Percentiles rank a stretch among this genome's conserved stretches.
Conservation (phyloP, 2,797 vertebrate species). For the Falco naumanni region DNA sequence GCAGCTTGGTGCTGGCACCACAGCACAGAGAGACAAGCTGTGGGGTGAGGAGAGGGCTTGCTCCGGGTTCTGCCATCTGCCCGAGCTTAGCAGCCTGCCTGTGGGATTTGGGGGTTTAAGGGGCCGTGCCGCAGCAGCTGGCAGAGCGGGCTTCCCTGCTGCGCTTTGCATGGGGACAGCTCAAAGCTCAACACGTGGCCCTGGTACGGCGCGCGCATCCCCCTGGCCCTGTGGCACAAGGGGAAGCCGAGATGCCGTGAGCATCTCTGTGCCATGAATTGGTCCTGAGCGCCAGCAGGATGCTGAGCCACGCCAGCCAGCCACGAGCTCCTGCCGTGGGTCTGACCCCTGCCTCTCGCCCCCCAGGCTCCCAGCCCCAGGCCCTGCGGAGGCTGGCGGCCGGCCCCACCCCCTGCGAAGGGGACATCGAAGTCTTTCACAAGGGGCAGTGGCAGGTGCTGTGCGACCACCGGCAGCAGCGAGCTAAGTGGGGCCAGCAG, state of each 20-base stretch:
- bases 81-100: background rate
- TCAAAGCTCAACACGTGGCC: background rate
- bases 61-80: background rate
- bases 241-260: rapidly evolving
- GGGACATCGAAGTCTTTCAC: constrained; percentile 63
- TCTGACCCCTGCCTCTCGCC: background rate
- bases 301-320: rapidly evolving
- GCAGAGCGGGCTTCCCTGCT: background rate
- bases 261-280: background rate
- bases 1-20: rapidly evolving
- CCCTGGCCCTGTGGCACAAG: background rate
- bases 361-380: constrained; percentile 60
- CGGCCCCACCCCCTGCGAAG: constrained; percentile 18
- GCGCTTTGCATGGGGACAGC: background rate
- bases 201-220: background rate
- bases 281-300: rapidly evolving
- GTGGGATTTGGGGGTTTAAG: background rate
- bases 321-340: rapidly evolving
- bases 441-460: constrained; percentile 21
- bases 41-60: background rate
- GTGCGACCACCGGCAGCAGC: rapidly evolving
- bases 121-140: background rate
- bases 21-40: background rate
- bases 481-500: background rate
- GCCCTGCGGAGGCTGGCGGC: constrained; percentile 57